Percentiles rank a stretch among this genome's conserved stretches.
Conservation (phyloP, 30 jellyfish, hydroid and myxozoan species). For the Chironex yamaguchii region DNA sequence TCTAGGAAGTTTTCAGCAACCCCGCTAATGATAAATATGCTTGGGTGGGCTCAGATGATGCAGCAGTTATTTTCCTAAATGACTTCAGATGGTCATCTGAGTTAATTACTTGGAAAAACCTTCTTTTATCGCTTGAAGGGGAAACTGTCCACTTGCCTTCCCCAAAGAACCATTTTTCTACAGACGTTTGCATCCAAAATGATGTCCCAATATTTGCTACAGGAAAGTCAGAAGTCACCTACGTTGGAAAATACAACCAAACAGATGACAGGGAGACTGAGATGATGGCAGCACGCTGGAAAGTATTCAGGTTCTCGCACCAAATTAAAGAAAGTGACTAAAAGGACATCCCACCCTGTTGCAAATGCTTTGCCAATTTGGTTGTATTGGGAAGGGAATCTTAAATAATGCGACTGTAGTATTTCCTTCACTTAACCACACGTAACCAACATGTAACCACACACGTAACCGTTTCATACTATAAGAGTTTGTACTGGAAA, state of each 20-base stretch:
- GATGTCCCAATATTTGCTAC: conserved; percentile 64
- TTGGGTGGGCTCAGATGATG: conserved; percentile 23
- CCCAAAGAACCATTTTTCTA: conserved; percentile 31
- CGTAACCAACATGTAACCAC: conserved; percentile 16
- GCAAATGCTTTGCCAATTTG: not conserved
- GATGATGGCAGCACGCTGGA: conserved; percentile 49
- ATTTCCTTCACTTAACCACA: not conserved
- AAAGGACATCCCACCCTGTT: conserved; percentile 22
- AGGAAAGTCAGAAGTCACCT: not conserved
- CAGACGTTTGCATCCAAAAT: conserved; percentile 10
- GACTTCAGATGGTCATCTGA: conserved; percentile 59
- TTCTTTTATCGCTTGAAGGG: conserved; percentile 48
- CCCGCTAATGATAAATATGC: conserved; percentile 55
- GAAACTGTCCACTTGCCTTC: conserved; percentile 62
- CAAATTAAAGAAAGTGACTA: conserved; percentile 16
- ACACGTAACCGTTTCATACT: conserved; percentile 11
- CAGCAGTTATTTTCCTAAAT: conserved; percentile 47
- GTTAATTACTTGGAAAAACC: conserved; percentile 33
- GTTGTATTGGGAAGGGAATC: not conserved
- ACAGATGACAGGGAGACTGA: conserved; percentile 40
- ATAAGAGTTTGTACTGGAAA: conserved; percentile 12
- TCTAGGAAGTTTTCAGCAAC: not conserved
- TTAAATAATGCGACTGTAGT: not conserved
- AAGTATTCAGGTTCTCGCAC: not conserved
- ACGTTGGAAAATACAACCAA: conserved; percentile 24